Conservation (phyloP, 2,888 invertebrate genomes). For the Pristionchus japonicus region DNA sequence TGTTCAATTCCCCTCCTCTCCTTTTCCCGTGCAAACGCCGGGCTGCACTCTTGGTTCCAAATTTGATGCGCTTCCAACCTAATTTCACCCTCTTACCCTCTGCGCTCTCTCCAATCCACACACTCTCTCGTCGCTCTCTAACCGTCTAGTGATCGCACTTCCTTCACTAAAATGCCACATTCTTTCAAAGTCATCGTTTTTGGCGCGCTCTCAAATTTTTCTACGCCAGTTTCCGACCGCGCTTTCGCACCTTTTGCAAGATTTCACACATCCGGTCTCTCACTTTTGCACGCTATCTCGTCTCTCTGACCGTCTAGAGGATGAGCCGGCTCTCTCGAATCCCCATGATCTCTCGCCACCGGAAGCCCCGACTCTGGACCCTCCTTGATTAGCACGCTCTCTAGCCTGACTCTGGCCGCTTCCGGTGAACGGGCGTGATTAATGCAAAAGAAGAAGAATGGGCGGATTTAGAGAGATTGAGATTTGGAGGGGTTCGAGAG, state of each 20-base stretch:
- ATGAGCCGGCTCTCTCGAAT: background rate
- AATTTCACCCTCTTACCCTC: slow-evolving; percentile 14
- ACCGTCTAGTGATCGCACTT: background rate
- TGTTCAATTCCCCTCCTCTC: background rate
- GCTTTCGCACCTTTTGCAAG: background rate
- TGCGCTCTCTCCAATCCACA: background rate
- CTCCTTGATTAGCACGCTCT: background rate
- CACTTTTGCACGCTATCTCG: background rate
- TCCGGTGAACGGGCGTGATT: slow-evolving; percentile 20
- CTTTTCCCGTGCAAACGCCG: background rate
- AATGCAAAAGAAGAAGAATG: slow-evolving; percentile 44
- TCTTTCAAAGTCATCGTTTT: slow-evolving; percentile 24
- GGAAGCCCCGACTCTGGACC: background rate
- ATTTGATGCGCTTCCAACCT: slow-evolving; percentile 23
- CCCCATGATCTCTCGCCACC: slow-evolving; percentile 22
- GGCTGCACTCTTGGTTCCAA: slow-evolving; percentile 16
- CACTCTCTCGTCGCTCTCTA: slow-evolving; percentile 7
- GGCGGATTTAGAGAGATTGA: slow-evolving; percentile 12
- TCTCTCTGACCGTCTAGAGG: background rate
- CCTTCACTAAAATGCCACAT: background rate
- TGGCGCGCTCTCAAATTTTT: background rate
- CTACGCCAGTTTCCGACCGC: background rate
- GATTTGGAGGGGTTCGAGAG: slow-evolving; percentile 42
- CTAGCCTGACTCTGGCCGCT: background rate
- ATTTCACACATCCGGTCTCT: slow-evolving; percentile 21